Conservation (phyloP, 2,888 invertebrate species). For the Drosophila heteroneura region DNA sequence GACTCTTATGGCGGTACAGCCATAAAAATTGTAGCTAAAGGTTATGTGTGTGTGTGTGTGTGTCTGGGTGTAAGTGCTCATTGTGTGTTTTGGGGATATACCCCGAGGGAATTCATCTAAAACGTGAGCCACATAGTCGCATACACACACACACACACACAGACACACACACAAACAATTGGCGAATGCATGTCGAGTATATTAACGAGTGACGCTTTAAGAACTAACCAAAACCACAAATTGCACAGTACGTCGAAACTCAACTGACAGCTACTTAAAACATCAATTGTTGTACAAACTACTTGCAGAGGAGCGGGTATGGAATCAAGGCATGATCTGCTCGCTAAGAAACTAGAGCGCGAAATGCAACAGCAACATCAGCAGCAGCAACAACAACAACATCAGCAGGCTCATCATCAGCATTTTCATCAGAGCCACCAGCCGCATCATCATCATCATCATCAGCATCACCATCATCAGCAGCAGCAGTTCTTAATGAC, state of each 20-base stretch:
- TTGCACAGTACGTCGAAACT: conserved; percentile 18
- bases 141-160: neutral
- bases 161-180: neutral
- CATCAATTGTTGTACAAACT: conserved; percentile 31
- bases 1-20: conserved; percentile 46
- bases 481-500: conserved; percentile 86
- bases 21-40: conserved; percentile 44
- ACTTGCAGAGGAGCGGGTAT: conserved; percentile 85
- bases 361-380: conserved; percentile 80
- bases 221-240: conserved; percentile 21
- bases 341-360: conserved; percentile 85
- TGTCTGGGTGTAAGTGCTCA: conserved; percentile 1
- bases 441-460: conserved; percentile 68
- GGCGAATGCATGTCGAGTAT: conserved; percentile 21
- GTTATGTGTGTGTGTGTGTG: conserved; percentile 4
- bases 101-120: conserved; percentile 14
- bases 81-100: conserved; percentile 15
- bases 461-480: conserved; percentile 76
- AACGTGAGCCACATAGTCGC: conserved; percentile 1
- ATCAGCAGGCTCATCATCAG: conserved; percentile 71
- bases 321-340: conserved; percentile 86
- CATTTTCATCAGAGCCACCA: conserved; percentile 68
- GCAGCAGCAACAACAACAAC: conserved; percentile 58
- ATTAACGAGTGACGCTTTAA: conserved; percentile 30
- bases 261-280: conserved; percentile 7